Evolutionary conservation across 1,140 invertebrate genomes (phyloP), one percentile per base, ranked within the genome.

Genomic region (Eciton burchellii): DNA sequence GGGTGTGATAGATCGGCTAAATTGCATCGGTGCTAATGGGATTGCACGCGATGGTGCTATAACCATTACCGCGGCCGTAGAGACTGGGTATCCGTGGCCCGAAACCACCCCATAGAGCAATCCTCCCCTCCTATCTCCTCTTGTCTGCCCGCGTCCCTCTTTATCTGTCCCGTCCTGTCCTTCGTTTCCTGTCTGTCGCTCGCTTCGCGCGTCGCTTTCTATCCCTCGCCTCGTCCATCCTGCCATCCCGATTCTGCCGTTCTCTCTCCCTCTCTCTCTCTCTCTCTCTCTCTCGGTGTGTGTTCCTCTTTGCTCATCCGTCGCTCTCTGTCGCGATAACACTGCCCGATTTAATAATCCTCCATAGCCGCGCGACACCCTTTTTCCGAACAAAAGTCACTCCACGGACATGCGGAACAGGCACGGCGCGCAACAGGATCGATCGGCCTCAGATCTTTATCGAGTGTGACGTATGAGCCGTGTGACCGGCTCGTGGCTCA

Each of bases 1-100:
- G 93, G 93, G 92, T 93, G 93, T 93, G 93, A 94, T 93, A 94
- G 93, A 94, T 94, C 93, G 93, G 92, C 91, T 93, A 94, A 94
- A 94, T 93, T 93, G 93, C 93, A 93, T 94, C 92, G 92, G 92
- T 92, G 93, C 93, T 93, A 94, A 94, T 94, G 93, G 93, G 93
- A 94, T 93, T 94, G 93, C 93, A 92, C 92, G 92, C 93, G 93
- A 93, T 92, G 92, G 92, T 91, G 91, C 93, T 93, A 93, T 94
- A 93, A 94, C 92, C 92, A 93, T 93, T 94, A 93, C 89, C 91
- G 88, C 87, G 88, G 87, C 90, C 89, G 88, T 90, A 91, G 90
- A 90, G 88, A 89, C 88, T 83, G 83, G 72, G 88, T 90, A 92
- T 89, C 90, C 87, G 82, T 86, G 72, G 82, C 86, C 84, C 82